Evolutionary conservation across 2,797 vertebrate genomes (phyloP), one percentile per base, ranked within the genome.

Genomic region (Sebastes cheni): DNA sequence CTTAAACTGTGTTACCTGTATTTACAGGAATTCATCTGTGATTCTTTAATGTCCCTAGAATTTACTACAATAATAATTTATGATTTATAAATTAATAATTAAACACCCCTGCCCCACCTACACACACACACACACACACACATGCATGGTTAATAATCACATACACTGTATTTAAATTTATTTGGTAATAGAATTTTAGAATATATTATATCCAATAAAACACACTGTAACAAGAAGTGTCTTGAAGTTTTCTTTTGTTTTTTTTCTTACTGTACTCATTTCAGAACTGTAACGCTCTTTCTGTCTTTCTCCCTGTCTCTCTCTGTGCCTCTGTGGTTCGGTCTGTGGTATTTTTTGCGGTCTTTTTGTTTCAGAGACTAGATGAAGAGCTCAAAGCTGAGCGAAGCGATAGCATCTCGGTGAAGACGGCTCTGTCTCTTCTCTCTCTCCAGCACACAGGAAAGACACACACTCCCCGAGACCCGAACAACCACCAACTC

Each of bases 281-380:
- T 86, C 8, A 62, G 56, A 80, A 72, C 3, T 5, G 4, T 32
- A 61, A 64, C 6, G 16, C 67, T 77, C 52, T 66, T 8, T 73
- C 39, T 64, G 36, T 74, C 59, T 78, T 13, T 56, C 30, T 82
- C 5, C 70, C 27, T 36, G 22, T 72, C 22, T 80, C 39, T 46
- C 36, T 79, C 54, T 72, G 16, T 62, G 27, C 67, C 36, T 89
- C 83, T 95, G 95, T 32, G 95, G 95, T 94, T 61, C 27, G 8
- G 72, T 90, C 79, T 96, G 95, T 92, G 96, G 95, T 94, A 42
- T 83, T 72, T 84, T 84, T 87, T 95, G 96, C 67, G 96, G 96
- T 96, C 82, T 72, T 91, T 96, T 96, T 96, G 94, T 95, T 95
- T 93, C 88, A 93, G 93, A 77, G 86, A 87, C 80, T 56, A 85